Evolutionary conservation across 2,888 invertebrate genomes (phyloP), one percentile per base, ranked within the genome.

Genomic region (Drosophila tripunctata): DNA sequence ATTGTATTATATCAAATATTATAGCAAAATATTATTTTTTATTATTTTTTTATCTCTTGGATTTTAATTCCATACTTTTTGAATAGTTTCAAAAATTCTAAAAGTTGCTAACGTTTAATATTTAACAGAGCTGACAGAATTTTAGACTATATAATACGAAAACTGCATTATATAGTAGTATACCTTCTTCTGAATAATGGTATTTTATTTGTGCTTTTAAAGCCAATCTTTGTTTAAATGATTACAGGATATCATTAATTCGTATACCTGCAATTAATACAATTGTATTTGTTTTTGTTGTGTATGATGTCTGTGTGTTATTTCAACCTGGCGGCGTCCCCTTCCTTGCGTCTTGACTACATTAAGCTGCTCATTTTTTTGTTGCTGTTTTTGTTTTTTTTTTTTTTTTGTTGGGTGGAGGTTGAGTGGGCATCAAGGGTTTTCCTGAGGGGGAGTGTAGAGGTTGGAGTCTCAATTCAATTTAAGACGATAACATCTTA

Each of bases 401-500:
- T 38, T 24, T 8, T n/a, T 5, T 14, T 8, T 5, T 35, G 22
- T 15, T n/a, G 5, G 41, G 22, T 8, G 14, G 6, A 14, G 10
- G 33, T 14, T 3, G 8, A 10, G 8, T 8, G 7, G 38, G 19
- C 3, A 40, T 27, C 48, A 4, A n/a, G 21, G 31, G 14, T 14
- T 41, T 38, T 17, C 7, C 12, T 14, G 14, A 4, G 35, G n/a
- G 35, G 22, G 8, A 3, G 8, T 1, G 5, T 5, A 22, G 17
- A 5, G 10, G 17, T 55, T 33, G 54, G 60, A 8, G 44, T n/a
- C 45, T 38, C 79, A 72, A 75, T 82, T 84, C 85, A 82, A 82
- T 84, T 85, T 87, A 72, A 70, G 71, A 78, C 75, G 81, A 88
- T 88, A 87, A 88, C 86, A 88, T 87, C 87, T 89, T 88, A 88